A percentile compares a stretch with the other conserved stretches of the same genome.
phyloP scores from a whole-genome alignment of 2,113 vertebrate genomes.

The Macquaria ambigua region DNA sequence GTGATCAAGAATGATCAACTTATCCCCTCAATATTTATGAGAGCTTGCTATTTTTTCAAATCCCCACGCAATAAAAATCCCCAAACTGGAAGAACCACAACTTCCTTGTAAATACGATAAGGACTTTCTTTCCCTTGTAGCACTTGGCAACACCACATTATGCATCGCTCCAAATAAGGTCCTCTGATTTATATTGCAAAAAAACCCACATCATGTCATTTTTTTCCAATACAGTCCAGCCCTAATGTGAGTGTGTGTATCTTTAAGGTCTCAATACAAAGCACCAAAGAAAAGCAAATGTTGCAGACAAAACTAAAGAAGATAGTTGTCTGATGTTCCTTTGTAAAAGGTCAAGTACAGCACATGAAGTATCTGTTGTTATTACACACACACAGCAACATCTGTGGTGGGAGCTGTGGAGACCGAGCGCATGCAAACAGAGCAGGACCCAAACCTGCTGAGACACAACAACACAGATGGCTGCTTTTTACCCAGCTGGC shows the following conservation, averaged over 20 bases:
- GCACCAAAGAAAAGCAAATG: constrained; percentile 12
- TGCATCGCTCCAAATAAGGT: background rate
- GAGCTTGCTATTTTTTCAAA: background rate
- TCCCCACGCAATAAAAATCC: background rate
- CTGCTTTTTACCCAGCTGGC: constrained; percentile 55
- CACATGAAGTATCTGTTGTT: constrained; percentile 29
- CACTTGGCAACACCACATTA: background rate
- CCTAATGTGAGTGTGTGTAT: background rate
- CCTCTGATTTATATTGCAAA: background rate
- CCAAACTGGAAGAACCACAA: background rate
- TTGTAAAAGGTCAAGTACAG: constrained; percentile 44
- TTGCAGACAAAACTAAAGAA: constrained; percentile 1
- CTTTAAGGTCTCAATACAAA: constrained; percentile 11
- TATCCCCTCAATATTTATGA: background rate
- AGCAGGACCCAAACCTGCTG: constrained; percentile 46
- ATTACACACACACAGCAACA: constrained; percentile 30
- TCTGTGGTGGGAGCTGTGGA: constrained; percentile 44
- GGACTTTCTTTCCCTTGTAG: background rate
- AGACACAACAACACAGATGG: constrained; percentile 63
- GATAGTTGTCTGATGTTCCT: background rate
- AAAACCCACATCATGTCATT: background rate
- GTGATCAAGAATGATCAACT: constrained; percentile 6
- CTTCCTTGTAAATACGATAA: background rate
- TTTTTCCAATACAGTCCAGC: background rate
- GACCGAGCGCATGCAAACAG: constrained; percentile 28